Evolutionary conservation across 2,888 invertebrate genomes (phyloP), one percentile per base, ranked within the genome.

Genomic region (Synanthedon tipuliformis): DNA sequence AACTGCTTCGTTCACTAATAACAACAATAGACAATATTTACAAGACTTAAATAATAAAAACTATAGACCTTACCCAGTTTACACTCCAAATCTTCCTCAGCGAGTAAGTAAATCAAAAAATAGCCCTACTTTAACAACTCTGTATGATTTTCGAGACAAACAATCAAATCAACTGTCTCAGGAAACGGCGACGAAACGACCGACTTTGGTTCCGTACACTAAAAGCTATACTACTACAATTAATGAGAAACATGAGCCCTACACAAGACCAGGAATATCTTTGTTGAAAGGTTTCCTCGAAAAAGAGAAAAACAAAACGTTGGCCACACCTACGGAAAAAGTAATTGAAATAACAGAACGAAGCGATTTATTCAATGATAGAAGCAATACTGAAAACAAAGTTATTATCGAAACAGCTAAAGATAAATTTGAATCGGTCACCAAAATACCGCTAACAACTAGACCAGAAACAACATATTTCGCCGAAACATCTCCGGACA

Each of bases 1-100:
- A 75, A 91, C 92, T 7, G 92, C 93, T 0, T 93, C 94, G 0
- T 94, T 95, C 68, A 90, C 90, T 1, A 89, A 90, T 45, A 86
- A 82, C 53, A 85, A 86, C 56, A 81, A 85, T 59, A 74, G 83
- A 53, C 84, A 88, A 60, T 81, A 74, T 56, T 64, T 86, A 41
- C 85, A 88, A 69, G 78, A 84, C 55, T 81, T 76, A 54, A 72
- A 75, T 59, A 65, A 71, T 60, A 78, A 89, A 66, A 77, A 83
- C 64, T 73, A 77, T 54, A 71, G 84, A 4, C 86, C 83, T 0
- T 86, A 82, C 56, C 85, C 86, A 12, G 82, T 86, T 49, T 77
- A 88, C 61, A 80, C 79, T 7, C 84, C 85, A 2, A 81, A 79
- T 55, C 54, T 69, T 27, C 61, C 78, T 50, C 60, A 73, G 16